Percentiles rank a stretch among this genome's conserved stretches.
These are phyloP conservation scores for Gnatocerus cornutus DNA, from an alignment of 2,888 invertebrate genomes.

Conservation along the genomic window DNA sequence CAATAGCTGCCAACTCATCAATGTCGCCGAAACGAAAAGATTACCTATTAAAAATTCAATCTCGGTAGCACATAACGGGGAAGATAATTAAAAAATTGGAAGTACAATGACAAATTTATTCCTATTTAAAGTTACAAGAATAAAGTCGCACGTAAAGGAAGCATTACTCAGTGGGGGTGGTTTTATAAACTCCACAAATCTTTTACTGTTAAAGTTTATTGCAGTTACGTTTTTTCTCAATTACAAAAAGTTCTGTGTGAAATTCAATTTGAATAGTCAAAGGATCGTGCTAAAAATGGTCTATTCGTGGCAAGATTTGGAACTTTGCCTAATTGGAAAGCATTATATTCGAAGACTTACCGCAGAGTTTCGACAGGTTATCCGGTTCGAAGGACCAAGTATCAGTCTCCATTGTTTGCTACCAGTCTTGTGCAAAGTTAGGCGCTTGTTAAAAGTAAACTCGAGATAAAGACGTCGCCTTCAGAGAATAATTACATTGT, in stretches of 20 bases:
- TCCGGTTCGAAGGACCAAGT: slow-evolving; percentile 25
- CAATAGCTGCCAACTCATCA: slow-evolving; percentile 70
- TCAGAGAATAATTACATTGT: slow-evolving; percentile 53
- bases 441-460: slow-evolving; percentile 41
- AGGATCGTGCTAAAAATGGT: not conserved
- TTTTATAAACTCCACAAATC: too few species aligned
- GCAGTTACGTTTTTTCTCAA: too few species aligned
- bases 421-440: slow-evolving; percentile 24
- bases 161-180: too few species aligned
- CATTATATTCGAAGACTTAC: slow-evolving; percentile 14
- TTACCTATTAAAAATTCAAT: slow-evolving; percentile 63
- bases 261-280: slow-evolving; percentile 1
- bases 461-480: slow-evolving; percentile 45
- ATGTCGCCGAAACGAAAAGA: slow-evolving; percentile 58
- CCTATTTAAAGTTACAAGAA: too few species aligned
- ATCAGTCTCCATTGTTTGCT: slow-evolving; percentile 20
- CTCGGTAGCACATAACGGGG: slow-evolving; percentile 6
- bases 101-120: not conserved
- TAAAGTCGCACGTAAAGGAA: too few species aligned
- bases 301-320: slow-evolving; percentile 4
- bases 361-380: slow-evolving; percentile 23
- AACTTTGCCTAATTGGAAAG: slow-evolving; percentile 17
- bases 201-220: too few species aligned
- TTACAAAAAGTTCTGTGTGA: too few species aligned
- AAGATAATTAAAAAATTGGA: slow-evolving; percentile 1